These are phyloP conservation scores for Dryococelus australis DNA, from an alignment of 2,888 invertebrate species.

Conservation along the genomic window DNA sequence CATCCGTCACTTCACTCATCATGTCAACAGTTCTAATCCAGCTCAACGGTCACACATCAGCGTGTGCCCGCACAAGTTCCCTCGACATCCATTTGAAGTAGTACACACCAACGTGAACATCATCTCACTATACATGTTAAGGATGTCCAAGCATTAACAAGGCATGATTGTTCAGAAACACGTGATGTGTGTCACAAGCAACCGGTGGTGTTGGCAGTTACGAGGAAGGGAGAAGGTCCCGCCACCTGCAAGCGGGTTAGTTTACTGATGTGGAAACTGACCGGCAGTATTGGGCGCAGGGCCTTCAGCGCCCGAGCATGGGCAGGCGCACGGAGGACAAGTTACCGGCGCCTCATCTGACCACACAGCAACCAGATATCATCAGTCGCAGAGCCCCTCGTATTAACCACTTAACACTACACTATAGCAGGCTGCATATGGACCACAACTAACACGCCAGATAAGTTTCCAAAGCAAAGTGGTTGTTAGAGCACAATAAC, in stretches of 20 bases:
- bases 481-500: no score
- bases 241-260: conserved; percentile 33
- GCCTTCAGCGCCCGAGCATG: conserved; percentile 34
- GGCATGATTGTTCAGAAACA: no score
- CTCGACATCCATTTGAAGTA: no score
- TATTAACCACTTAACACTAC: background rate
- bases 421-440: no score
- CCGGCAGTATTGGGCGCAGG: conserved; percentile 29
- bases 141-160: no score
- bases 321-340: conserved; percentile 41
- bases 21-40: background rate
- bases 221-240: background rate
- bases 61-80: background rate
- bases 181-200: no score
- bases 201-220: background rate
- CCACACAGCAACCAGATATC: conserved; percentile 17
- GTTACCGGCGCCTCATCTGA: conserved; percentile 38
- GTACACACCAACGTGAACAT: no score
- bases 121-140: no score
- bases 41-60: background rate
- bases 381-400: background rate
- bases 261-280: conserved; percentile 26
- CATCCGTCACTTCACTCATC: background rate
- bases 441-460: no score
- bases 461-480: no score